A percentile compares a stretch with the other conserved stretches of the same genome.
Evolutionary conservation across 2,797 vertebrate genomes (phyloP).

Genomic region (Zonotrichia albicollis): DNA sequence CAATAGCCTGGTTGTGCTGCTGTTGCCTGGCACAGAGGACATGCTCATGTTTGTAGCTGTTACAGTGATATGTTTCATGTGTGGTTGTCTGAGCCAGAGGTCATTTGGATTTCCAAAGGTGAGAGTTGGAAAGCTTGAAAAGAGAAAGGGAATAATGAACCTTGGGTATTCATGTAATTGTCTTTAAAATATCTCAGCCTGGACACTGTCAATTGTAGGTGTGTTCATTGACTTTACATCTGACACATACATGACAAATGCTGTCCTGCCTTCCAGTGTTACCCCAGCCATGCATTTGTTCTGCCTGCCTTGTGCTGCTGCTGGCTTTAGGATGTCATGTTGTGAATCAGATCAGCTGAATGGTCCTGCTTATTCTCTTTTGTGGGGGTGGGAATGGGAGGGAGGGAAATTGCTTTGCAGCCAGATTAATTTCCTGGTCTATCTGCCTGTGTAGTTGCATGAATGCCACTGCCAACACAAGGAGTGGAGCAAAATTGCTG

Average conservation of each 20-base stretch:
- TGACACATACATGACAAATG: background rate
- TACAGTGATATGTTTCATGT: background rate
- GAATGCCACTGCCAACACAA: constrained; percentile 8
- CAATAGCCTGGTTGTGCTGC: background rate
- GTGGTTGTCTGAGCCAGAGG: background rate
- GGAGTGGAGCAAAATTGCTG: background rate
- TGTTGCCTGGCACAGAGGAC: background rate
- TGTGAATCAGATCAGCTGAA: constrained; percentile 7
- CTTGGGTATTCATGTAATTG: background rate
- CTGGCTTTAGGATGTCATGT: background rate
- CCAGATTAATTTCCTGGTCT: constrained; percentile 46
- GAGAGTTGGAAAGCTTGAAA: background rate
- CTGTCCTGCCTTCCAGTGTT: background rate
- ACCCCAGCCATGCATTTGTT: background rate
- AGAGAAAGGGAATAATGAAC: background rate
- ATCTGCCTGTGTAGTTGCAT: constrained; percentile 1
- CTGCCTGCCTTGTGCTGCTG: background rate
- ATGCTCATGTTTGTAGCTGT: background rate
- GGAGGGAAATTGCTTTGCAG: constrained; percentile 29
- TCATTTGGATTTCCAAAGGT: background rate
- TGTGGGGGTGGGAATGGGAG: background rate
- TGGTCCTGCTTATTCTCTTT: background rate
- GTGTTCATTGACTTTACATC: background rate
- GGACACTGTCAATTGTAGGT: background rate
- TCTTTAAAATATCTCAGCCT: background rate